These are phyloP conservation scores for Arvicanthis niloticus DNA, from an alignment of 2,113 vertebrate species.

Conservation along the genomic window DNA sequence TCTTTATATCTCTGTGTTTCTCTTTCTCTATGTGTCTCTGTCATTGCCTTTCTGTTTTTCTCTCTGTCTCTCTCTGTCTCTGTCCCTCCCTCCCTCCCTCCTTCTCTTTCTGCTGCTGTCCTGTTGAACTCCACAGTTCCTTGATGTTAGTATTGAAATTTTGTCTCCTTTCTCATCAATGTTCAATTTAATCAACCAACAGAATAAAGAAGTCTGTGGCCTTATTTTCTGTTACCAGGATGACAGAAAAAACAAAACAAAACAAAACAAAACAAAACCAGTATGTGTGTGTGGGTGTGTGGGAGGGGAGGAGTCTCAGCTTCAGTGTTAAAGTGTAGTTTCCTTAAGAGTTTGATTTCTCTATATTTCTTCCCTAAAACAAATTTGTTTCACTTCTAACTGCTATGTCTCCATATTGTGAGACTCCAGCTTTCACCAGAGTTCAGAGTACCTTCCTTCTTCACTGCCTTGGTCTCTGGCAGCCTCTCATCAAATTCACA, in stretches of 20 bases:
- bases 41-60: no score
- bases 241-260: not conserved
- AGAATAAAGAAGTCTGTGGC: conserved; percentile 49
- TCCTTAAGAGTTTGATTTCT: conserved; percentile 36
- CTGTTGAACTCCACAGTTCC: not conserved
- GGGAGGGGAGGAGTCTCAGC: conserved; percentile 4
- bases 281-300: no score
- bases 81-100: not conserved
- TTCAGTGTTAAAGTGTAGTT: conserved; percentile 54
- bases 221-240: not conserved
- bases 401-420: not conserved
- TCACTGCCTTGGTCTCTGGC: not conserved
- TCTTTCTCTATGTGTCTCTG: no score
- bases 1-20: not conserved
- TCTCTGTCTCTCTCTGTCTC: not conserved
- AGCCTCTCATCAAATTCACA: conserved; percentile 25
- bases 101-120: not conserved
- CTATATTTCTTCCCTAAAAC: conserved; percentile 33
- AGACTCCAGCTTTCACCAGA: not conserved
- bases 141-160: conserved; percentile 16
- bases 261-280: no score
- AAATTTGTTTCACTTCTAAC: conserved; percentile 67
- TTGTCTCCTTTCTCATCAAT: not conserved
- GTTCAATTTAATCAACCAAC: conserved; percentile 39
- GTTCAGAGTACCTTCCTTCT: conserved; percentile 8